Evolutionary conservation across 2,888 invertebrate genomes (phyloP).

Genomic region (Busseola fusca): DNA sequence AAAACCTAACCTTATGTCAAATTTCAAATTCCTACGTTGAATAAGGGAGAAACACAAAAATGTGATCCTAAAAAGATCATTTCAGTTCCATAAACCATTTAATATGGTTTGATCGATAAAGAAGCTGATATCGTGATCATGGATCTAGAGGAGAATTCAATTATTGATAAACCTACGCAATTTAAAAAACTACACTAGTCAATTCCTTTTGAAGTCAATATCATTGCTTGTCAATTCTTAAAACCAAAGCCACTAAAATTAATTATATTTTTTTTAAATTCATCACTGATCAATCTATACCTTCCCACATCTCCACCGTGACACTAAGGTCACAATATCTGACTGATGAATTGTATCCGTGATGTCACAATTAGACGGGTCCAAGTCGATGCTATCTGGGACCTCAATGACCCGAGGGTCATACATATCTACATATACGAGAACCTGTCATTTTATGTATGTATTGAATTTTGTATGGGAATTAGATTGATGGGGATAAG

Average conservation of each 20-base stretch:
- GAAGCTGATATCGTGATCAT: background rate
- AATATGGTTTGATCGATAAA: background rate
- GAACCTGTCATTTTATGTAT: conserved; percentile 58
- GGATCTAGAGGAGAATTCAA: background rate
- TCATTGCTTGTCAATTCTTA: background rate
- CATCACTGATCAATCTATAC: conserved; percentile 28
- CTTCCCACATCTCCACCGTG: conserved; percentile 57
- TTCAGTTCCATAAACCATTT: background rate
- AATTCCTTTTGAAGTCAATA: background rate
- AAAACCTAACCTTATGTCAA: background rate
- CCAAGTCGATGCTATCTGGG: conserved; percentile 74
- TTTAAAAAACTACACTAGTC: background rate
- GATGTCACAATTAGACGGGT: conserved; percentile 84
- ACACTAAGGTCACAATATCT: conserved; percentile 75
- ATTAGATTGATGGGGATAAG: conserved; percentile 56
- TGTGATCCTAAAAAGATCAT: too few relatives aligned
- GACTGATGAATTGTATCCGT: conserved; percentile 84
- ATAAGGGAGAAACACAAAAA: background rate
- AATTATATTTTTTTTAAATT: conserved; percentile 31
- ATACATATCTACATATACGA: conserved; percentile 54
- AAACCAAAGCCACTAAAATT: conserved; percentile 14
- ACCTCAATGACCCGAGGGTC: conserved; percentile 58
- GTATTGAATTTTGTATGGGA: conserved; percentile 54
- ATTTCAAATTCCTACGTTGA: background rate
- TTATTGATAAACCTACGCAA: background rate